phyloP scores from a whole-genome alignment of 2,113 vertebrate genomes.

The Erinaceus europaeus region DNA sequence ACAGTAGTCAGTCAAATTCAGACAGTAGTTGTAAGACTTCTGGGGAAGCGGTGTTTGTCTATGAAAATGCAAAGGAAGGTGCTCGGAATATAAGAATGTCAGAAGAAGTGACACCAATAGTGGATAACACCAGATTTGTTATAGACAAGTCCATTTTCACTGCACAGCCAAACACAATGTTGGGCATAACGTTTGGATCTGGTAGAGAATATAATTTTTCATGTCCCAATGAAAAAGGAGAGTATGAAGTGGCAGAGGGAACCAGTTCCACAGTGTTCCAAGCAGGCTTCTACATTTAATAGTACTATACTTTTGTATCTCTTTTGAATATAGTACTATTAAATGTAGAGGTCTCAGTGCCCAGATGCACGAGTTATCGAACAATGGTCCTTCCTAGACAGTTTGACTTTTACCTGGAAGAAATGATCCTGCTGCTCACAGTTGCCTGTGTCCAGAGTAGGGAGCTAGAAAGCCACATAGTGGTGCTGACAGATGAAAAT shows the following conservation, averaged over 20 bases:
- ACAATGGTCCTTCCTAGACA: conserved; percentile 96
- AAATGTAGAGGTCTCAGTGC: conserved; percentile 99
- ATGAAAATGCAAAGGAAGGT: conserved; percentile 94
- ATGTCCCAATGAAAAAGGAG: conserved; percentile 97
- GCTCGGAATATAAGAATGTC: conserved; percentile 90
- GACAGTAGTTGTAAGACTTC: conserved; percentile 92
- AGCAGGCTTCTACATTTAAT: conserved; percentile 97
- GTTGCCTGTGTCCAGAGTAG: conserved; percentile 97
- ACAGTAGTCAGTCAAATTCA: conserved; percentile 93
- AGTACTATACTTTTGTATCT: conserved; percentile 99
- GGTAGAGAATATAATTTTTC: conserved; percentile 99
- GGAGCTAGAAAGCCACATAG: conserved; percentile 97
- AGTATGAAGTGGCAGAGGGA: conserved; percentile 97
- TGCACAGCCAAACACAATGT: conserved; percentile 98
- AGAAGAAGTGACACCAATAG: conserved; percentile 96
- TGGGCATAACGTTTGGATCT: conserved; percentile 99
- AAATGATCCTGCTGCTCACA: conserved; percentile 98
- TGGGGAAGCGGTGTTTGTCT: conserved; percentile 97
- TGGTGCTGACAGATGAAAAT: conserved; percentile 98
- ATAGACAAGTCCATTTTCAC: conserved; percentile 98
- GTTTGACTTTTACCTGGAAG: conserved; percentile 98
- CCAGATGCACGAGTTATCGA: conserved; percentile 98
- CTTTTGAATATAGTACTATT: conserved; percentile 98
- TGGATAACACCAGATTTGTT: conserved; percentile 98
- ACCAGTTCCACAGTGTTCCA: conserved; percentile 98